These are phyloP conservation scores for Pheosia tremula DNA, from an alignment of 2,888 invertebrate species.

Conservation along the genomic window DNA sequence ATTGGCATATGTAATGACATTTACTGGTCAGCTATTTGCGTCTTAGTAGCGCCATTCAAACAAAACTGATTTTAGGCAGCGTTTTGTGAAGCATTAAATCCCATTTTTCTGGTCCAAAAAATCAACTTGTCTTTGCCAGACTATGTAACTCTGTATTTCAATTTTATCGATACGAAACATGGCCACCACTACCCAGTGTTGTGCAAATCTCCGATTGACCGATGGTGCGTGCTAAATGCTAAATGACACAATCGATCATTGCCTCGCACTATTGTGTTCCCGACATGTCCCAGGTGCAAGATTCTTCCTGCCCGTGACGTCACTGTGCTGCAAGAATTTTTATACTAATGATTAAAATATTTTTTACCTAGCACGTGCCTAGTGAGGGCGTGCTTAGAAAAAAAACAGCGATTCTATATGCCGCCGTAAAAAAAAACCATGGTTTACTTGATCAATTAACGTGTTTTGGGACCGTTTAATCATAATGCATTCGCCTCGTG, in stretches of 20 bases:
- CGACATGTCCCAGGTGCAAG: slow-evolving; percentile 59
- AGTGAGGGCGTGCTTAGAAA: not conserved
- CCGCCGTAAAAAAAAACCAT: not conserved
- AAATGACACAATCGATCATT: slow-evolving; percentile 77
- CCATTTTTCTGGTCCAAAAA: too few species aligned
- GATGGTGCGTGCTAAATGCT: slow-evolving; percentile 76
- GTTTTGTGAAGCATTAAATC: too few species aligned
- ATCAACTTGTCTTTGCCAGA: too few species aligned
- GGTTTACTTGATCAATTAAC: not conserved
- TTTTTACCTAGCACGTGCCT: slow-evolving; percentile 11
- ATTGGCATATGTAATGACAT: too few species aligned
- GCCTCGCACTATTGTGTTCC: slow-evolving; percentile 50
- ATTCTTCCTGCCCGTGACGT: slow-evolving; percentile 12
- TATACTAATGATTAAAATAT: slow-evolving; percentile 9
- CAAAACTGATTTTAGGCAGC: too few species aligned
- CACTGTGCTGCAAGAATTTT: slow-evolving; percentile 11
- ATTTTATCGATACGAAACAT: slow-evolving; percentile 22
- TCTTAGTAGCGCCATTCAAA: too few species aligned
- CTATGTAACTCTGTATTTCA: not conserved
- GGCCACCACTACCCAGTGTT: slow-evolving; percentile 51
- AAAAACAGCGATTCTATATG: not conserved
- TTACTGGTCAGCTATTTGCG: too few species aligned
- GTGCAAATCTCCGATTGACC: slow-evolving; percentile 75
- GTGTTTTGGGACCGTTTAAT: too few species aligned
- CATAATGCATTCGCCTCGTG: too few species aligned